phyloP scores from a whole-genome alignment of 2,888 invertebrate genomes.

The Iselma pallidipennis region DNA sequence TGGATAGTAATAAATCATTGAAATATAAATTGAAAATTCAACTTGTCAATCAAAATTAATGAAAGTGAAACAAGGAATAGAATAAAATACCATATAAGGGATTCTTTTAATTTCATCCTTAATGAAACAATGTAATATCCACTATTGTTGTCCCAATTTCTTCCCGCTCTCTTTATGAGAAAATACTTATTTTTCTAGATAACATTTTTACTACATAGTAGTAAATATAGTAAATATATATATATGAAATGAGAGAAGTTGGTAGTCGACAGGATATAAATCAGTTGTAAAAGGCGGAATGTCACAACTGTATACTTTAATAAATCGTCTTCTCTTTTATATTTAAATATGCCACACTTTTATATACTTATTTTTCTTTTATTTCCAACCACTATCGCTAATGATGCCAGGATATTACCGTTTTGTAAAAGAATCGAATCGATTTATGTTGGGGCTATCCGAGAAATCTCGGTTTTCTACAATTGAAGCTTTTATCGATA shows the following conservation, averaged over 20 bases:
- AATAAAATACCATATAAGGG: not conserved
- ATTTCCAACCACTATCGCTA: not conserved
- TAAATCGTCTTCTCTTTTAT: not conserved
- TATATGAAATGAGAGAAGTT: not conserved
- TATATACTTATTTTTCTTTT: not conserved
- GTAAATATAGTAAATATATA: not conserved
- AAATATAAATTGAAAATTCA: not conserved
- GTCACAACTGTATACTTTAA: not conserved
- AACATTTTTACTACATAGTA: too few relatives aligned
- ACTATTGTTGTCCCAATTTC: too few relatives aligned
- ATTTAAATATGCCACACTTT: not conserved
- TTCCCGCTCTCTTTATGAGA: not conserved
- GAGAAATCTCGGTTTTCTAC: too few relatives aligned
- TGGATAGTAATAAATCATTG: not conserved
- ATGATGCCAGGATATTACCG: not conserved
- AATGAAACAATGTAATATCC: too few relatives aligned
- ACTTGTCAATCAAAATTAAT: not conserved
- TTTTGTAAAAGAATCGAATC: not conserved
- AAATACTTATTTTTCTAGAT: not conserved
- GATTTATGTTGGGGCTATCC: too few relatives aligned
- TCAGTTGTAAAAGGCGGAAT: not conserved
- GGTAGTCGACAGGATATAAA: not conserved
- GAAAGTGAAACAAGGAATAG: not conserved
- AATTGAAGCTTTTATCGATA: too few relatives aligned
- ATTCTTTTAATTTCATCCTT: not conserved